Conservation (phyloP, 2,797 vertebrate species). For the Myoxocephalus aenaeus region DNA sequence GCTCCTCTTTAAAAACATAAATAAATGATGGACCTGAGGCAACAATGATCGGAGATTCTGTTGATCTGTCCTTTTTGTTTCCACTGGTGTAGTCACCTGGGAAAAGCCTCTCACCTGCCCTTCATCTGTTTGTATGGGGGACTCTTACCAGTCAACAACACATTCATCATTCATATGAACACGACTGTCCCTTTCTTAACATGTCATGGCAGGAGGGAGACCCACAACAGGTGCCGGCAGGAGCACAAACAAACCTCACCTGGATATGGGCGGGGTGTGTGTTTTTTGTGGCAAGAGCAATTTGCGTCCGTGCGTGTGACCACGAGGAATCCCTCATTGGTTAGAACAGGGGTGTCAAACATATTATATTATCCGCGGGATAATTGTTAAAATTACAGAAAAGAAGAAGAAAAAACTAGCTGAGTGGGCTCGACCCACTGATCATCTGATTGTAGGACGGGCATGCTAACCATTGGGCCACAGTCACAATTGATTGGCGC, state of each 20-base stretch:
- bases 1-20: slow-evolving; percentile 23
- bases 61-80: slow-evolving; percentile 54
- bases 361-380: no score
- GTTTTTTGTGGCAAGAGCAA: slow-evolving; percentile 10
- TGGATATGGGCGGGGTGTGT: slow-evolving; percentile 30
- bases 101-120: slow-evolving; percentile 54
- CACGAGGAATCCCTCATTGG: background rate
- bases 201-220: slow-evolving; percentile 30
- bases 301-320: slow-evolving; percentile 4
- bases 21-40: slow-evolving; percentile 22
- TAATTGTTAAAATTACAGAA: no score
- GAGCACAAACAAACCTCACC: slow-evolving; percentile 58
- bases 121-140: slow-evolving; percentile 37
- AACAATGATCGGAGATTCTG: slow-evolving; percentile 51
- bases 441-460: no score
- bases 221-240: slow-evolving; percentile 36
- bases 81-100: slow-evolving; percentile 31
- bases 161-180: slow-evolving; percentile 40
- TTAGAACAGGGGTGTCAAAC: no score
- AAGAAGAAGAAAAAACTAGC: no score
- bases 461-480: no score
- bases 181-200: slow-evolving; percentile 37
- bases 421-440: no score
- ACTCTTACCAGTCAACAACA: slow-evolving; percentile 36
- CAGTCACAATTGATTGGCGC: no score